Base-by-base conservation (phyloP, 2,113 vertebrate genomes). In the Malaclemys terrapin region DNA sequence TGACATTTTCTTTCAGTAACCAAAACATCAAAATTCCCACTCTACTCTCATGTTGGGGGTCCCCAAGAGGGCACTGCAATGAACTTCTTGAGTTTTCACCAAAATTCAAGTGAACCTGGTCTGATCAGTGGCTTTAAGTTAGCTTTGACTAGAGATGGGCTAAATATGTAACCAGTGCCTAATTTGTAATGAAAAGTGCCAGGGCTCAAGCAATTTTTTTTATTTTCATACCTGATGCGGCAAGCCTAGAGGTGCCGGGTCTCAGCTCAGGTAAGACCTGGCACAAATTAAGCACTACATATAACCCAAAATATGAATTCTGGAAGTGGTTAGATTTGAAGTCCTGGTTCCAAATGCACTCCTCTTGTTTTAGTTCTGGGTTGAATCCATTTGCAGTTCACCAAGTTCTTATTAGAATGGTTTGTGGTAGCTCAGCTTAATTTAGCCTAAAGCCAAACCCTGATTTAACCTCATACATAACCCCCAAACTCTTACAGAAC, bases 121-220 rank as follows among this genome's bases (percentile, higher is more conserved):
- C 79, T 27, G 19, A 0, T 0, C 35, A 62, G 59, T 24, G 19
- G 80, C 78, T 88, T 86, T 25, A 0, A 0, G 5, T 17, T 88
- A 20, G 12, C 24, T 92, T 62, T 62, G 29, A 62, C 6, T 31
- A 62, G 59, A 35, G 59, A 14, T 62, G 5, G 3, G 29, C 29
- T 13, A 62, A 62, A 35, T 20, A 54, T 54, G 20, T 54, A 54
- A 54, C 53, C 53, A 54, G 53, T 22, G 53, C 53, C 20, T 22
- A 54, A 22, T 54, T 22, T 54, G 53, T 22, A 54, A 54, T 54
- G 20, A 54, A 54, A 20, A 54, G 53, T 54, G 10, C 56, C 56
- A 27, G 56, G 22, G 24, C 9, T 57, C 56, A 27, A 57, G 56
- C 25, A 57, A 57, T 57, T 57, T 57, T 57, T 57, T 24, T 57